Evolutionary conservation across 2,797 vertebrate species (phyloP), one percentile per base, ranked within the genome.

Genomic region (Ptychadena robeensis): DNA sequence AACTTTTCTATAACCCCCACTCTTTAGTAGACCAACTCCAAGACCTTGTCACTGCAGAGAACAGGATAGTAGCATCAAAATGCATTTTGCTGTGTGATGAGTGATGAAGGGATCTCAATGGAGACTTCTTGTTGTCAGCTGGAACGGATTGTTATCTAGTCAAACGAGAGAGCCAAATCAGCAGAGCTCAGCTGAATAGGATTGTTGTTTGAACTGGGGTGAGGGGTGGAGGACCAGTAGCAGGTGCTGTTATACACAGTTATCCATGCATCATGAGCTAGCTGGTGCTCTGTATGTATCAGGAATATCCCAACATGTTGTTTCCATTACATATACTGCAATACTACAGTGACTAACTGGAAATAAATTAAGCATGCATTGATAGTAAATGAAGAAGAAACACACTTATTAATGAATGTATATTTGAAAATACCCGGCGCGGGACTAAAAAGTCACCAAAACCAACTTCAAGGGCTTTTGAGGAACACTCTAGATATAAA

Each of bases 121-220:
- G 66, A 11, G 81, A 34, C 81, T 74, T 78, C 74, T 73, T 65
- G 81, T 72, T 72, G 82, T 84, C 82, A 84, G 82, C 76, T 63
- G 61, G 82, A 73, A 84, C 70, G 74, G 76, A 84, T 73, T 79
- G 82, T 74, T 84, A 83, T 72, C 40, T 53, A n/a, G 31, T 83
- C 37, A 78, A 72, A 83, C 68, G 14, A 79, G 76, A 68, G 64
- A 79, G 82, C 70, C 61, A 84, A 68, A 74, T 83, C 82, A 84
- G 82, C 82, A 84, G 70, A 84, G 76, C 76, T 68, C 48, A 48
- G 71, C 59, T 84, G 44, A 80, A 84, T 73, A 68, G 82, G 61
- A 37, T 83, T 84, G 76, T 80, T 84, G 57, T 84, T 84, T 73
- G 34, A 74, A 15, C 35, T 30, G 7, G 65, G 69, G 82, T 84